Conservation (phyloP, 2,113 vertebrate genomes). For the Bucco capensis region DNA sequence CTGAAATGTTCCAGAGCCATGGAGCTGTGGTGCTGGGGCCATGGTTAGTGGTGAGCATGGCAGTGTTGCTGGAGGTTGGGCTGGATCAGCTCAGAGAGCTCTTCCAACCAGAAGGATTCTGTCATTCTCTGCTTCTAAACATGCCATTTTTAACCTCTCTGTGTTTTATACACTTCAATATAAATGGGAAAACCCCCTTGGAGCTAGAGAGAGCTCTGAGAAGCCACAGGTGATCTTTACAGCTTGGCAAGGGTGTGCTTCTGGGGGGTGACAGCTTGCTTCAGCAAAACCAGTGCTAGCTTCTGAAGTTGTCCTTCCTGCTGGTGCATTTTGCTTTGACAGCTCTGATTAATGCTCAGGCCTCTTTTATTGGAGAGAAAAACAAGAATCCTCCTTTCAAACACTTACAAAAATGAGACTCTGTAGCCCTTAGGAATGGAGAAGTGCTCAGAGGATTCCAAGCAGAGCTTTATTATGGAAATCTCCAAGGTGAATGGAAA, state of each 20-base stretch:
- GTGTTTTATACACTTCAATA: background rate
- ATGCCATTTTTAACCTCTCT: background rate
- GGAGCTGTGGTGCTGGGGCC: no score
- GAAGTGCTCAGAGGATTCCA: background rate
- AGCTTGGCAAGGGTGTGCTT: background rate
- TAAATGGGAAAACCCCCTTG: background rate
- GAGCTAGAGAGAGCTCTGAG: background rate
- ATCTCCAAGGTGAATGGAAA: conserved; percentile 22
- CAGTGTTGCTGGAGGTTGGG: no score
- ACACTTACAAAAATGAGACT: background rate
- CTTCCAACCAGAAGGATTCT: no score
- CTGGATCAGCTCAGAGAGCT: no score
- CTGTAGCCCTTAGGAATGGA: background rate
- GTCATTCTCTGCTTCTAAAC: background rate
- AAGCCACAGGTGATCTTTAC: background rate
- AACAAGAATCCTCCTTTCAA: conserved; percentile 9
- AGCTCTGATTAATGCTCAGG: background rate
- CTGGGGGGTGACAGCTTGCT: background rate
- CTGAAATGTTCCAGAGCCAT: background rate
- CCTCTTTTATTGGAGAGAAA: background rate
- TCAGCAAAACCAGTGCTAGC: background rate
- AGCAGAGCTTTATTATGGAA: conserved; percentile 12
- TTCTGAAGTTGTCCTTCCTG: background rate
- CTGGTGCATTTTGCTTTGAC: background rate
- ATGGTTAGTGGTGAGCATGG: no score